These are phyloP conservation scores for Cygnus olor DNA, from an alignment of 2,797 vertebrate genomes.

Conservation along the genomic window DNA sequence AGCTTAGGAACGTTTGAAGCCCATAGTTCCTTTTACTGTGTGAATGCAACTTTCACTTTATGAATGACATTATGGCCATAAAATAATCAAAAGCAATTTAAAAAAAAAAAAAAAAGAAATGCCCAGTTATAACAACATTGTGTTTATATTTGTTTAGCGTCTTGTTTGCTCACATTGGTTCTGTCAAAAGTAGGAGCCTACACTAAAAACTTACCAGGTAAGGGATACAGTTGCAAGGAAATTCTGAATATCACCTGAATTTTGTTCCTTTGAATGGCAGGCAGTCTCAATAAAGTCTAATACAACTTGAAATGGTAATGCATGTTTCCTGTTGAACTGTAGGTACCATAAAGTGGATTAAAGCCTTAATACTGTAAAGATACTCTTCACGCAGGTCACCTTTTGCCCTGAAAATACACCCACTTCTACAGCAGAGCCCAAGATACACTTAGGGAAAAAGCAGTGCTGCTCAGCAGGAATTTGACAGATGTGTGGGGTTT, in stretches of 20 bases:
- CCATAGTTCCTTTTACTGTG: background rate
- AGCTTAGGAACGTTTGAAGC: background rate
- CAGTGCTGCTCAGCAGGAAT: background rate
- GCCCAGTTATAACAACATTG: background rate
- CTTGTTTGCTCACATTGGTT: background rate
- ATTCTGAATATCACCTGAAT: too few species aligned
- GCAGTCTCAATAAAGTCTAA: background rate
- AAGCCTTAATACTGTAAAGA: background rate
- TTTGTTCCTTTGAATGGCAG: background rate
- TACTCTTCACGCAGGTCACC: too few species aligned
- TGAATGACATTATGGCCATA: background rate
- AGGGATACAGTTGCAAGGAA: background rate
- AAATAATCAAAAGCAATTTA: background rate
- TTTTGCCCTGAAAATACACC: background rate
- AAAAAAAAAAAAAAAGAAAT: too few species aligned
- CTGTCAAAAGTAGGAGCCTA: background rate
- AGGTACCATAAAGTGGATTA: background rate
- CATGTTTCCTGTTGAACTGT: background rate
- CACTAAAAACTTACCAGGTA: background rate
- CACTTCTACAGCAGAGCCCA: background rate
- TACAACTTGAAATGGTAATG: background rate
- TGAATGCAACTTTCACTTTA: background rate
- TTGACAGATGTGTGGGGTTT: too few species aligned
- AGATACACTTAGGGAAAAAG: background rate
- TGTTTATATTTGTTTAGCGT: background rate